phyloP scores from a whole-genome alignment of 2,888 invertebrate genomes.

The Himalopsyche tibetana region DNA sequence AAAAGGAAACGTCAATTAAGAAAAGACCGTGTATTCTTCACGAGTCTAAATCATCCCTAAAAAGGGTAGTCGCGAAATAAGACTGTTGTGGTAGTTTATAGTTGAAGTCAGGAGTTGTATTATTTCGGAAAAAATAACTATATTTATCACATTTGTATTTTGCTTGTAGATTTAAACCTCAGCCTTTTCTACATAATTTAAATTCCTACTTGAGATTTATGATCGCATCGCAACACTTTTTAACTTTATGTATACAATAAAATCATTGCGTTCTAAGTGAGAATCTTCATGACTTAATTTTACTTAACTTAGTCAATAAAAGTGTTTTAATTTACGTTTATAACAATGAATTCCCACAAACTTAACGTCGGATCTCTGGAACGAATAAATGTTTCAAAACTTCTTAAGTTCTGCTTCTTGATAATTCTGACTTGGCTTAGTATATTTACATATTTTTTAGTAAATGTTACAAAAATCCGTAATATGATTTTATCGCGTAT shows the following conservation, averaged over 20 bases:
- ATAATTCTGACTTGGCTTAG: not conserved
- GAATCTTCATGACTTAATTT: conserved; percentile 25
- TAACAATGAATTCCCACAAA: conserved; percentile 26
- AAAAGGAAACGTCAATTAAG: no score
- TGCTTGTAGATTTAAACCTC: not conserved
- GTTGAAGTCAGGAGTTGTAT: no score
- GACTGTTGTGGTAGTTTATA: no score
- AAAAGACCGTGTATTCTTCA: no score
- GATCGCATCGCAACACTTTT: not conserved
- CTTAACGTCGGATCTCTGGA: not conserved
- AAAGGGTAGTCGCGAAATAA: no score
- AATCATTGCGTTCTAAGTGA: conserved; percentile 7
- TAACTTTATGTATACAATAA: conserved; percentile 26
- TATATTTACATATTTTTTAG: no score
- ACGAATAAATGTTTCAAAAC: conserved; percentile 13
- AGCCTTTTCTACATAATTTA: not conserved
- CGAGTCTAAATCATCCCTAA: no score
- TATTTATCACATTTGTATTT: not conserved
- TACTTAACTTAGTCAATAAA: conserved; percentile 26
- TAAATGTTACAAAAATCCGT: no score
- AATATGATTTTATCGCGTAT: no score
- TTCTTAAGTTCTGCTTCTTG: conserved; percentile 12
- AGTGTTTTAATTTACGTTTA: conserved; percentile 15
- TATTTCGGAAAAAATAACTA: no score
- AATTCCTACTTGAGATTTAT: not conserved